These are phyloP conservation scores for Prunella himalayana DNA, from an alignment of 2,113 vertebrate species.

Conservation along the genomic window DNA sequence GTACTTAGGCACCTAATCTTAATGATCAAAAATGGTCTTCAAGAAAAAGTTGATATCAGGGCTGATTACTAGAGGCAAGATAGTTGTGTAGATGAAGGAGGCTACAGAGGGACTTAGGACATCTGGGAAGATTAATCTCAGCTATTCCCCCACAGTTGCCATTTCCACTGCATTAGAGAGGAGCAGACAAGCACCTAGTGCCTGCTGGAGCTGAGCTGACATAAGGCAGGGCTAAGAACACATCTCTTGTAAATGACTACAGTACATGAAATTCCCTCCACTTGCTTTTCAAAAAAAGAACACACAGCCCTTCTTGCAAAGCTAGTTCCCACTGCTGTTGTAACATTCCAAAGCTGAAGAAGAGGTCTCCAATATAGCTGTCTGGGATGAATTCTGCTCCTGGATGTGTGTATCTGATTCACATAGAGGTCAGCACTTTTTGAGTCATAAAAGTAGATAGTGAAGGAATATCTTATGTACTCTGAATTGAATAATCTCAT, in stretches of 20 bases:
- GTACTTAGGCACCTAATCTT: background rate
- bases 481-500: background rate
- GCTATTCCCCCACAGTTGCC: background rate
- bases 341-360: background rate
- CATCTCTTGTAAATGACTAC: background rate
- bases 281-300: background rate
- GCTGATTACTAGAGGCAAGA: background rate
- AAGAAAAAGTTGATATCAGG: background rate
- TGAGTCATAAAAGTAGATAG: background rate
- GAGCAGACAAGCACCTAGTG: background rate
- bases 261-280: background rate
- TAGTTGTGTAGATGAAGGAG: background rate
- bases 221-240: background rate
- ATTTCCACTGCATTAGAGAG: background rate
- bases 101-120: background rate
- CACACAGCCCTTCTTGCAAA: background rate
- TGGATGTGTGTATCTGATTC: background rate
- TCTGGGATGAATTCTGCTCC: background rate
- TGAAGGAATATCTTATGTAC: background rate
- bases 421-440: background rate
- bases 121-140: background rate
- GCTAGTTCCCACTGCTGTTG: background rate
- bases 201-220: background rate
- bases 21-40: background rate
- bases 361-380: background rate